Evolutionary conservation across 2,888 invertebrate species (phyloP), one percentile per base, ranked within the genome.

Genomic region (Dioctria rufipes): DNA sequence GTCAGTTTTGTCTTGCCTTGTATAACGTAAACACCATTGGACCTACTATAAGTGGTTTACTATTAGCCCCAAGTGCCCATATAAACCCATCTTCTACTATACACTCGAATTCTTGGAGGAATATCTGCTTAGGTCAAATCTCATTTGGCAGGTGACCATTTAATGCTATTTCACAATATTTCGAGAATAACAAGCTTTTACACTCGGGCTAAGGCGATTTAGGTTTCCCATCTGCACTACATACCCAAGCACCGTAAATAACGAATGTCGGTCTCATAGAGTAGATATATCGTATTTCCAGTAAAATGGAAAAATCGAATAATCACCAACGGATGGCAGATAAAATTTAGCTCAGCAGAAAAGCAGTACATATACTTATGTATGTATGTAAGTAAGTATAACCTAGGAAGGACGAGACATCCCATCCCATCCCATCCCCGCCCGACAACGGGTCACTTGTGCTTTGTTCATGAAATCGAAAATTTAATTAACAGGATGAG

Each of bases 191-290:
- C 80, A 80, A 73, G 80, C 80, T 80, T 80, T 80, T 80, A 80
- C 80, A 80, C 80, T 80, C 73, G 49, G 39, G 80, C 11, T 80
- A 80, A 80, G 80, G 80, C 80, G 80, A 80, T 80, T 80, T 80
- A 40, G 73, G 73, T 77, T 77, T 77, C 42, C 49, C 49, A 63
- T 61, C 77, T 77, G 63, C 77, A 77, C 63, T 61, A 46, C 60
- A 63, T 39, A 63, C 49, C 49, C 63, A 49, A 77, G 49, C 43
- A 63, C 77, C 61, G 61, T 63, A 77, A 77, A 63, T 77, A 63
- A 49, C 51, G 63, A 49, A 49, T 63, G 77, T 46, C 63, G 77
- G 77, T 63, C 77, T 61, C 77, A 63, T 77, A 25, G 25, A 25
- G 25, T 25, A 25, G 25, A 25, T 25, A 63, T 63, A 77, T 63